Base-by-base conservation (phyloP, 2,113 vertebrate genomes). In the Arizona elegans region DNA sequence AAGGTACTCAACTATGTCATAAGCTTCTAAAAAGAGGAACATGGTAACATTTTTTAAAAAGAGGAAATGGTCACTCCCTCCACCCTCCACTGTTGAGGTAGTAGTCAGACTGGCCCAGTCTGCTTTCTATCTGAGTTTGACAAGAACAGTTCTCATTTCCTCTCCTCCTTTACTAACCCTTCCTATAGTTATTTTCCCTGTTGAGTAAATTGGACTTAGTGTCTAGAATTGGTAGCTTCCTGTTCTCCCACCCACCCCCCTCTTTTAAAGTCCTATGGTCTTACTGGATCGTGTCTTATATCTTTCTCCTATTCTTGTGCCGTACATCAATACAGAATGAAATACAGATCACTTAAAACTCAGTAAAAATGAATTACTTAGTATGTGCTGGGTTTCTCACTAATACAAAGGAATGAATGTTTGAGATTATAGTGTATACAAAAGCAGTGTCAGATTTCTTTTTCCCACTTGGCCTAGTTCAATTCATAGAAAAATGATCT, bases 111-210 rank as follows among this genome's bases (percentile, higher is more conserved):
- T 93, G 93, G 93, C 62, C 55, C 50, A 17, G 95, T 96, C 95
- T 96, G 95, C 91, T 96, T 96, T 96, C 91, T 86, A 94, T 96
- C 95, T 94, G 93, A 96, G 90, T 92, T 93, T 96, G 95, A 95
- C 94, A 96, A 92, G 91, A 92, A 90, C 95, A 93, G 95, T 97
- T 96, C 93, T 96, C 95, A 96, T 97, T 97, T 96, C 96, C 96
- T 95, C 38, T 93, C 53, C 81, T 21, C 94, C 90, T 95, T 43
- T 92, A 56, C 75, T 95, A 96, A 95, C 95, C 75, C 88, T 96
- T 96, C 94, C 96, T 96, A 91, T 94, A 96, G 95, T 56, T 81
- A 91, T 93, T 55, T 26, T 93, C 90, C 87, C 58, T 93, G 47
- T 86, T 90, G 53, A 94, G 95, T 95, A 96, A 97, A 96, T 93